phyloP scores from a whole-genome alignment of 2,113 vertebrate species.

The Lepisosteus oculatus region DNA sequence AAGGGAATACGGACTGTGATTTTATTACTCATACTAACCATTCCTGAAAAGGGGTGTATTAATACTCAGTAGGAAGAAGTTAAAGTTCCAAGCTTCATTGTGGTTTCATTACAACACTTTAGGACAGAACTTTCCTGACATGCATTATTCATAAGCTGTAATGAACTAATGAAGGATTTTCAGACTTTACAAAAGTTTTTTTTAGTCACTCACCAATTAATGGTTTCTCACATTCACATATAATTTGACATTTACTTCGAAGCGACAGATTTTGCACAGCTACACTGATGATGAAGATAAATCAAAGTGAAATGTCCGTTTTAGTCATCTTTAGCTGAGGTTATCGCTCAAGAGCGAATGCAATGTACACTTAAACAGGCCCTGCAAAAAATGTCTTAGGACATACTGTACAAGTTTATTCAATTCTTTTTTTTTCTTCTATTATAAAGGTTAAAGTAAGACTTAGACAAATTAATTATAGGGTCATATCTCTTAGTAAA shows the following conservation, averaged over 20 bases:
- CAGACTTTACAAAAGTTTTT: conserved; percentile 32
- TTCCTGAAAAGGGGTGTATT: conserved; percentile 54
- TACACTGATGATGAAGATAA: no score
- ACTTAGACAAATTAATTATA: no score
- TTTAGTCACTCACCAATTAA: background rate
- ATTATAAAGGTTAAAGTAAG: no score
- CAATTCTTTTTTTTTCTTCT: no score
- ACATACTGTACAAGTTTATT: no score
- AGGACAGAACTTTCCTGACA: conserved; percentile 43
- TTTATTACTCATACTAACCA: conserved; percentile 84
- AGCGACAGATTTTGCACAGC: background rate
- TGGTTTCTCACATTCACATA: background rate
- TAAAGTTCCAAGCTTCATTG: conserved; percentile 31
- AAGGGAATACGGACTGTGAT: conserved; percentile 86
- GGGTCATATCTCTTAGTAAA: no score
- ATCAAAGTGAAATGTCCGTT: no score
- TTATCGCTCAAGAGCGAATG: no score
- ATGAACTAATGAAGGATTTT: conserved; percentile 55
- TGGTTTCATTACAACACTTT: conserved; percentile 51
- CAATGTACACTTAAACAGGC: no score
- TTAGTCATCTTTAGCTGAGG: no score
- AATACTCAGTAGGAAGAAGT: conserved; percentile 31
- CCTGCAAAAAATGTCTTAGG: no score
- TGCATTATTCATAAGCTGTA: conserved; percentile 52
- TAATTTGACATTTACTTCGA: background rate